Base-by-base conservation (phyloP, 2,888 invertebrate species). In the Yponomeuta cagnagella region DNA sequence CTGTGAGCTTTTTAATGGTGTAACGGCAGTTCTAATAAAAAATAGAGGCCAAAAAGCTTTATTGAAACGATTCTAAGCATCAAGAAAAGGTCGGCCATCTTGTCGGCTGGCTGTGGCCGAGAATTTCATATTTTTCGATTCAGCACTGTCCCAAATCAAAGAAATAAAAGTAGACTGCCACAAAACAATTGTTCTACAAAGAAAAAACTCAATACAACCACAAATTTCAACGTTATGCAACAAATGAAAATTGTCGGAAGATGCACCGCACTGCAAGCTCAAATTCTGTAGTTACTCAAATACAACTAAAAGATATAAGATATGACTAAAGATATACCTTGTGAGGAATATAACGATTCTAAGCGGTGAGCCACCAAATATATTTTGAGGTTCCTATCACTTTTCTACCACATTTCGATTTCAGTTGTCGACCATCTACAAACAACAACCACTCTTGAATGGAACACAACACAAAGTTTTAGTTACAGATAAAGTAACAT, bases 11-110 rank as follows among this genome's bases (percentile, higher is more conserved):
- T 23, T 48, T 43, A 43, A 68, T 48, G 23, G 43, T 48, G 43
- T 68, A n/a, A 68, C 43, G 67, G 71, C 71, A 43, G 72, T 71
- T 74, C 69, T 74, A 78, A 77, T 76, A 77, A 76, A 37, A 76
- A 66, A 71, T 71, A 72, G 33, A 65, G 30, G 10, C 52, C 65
- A 71, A 69, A 69, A 31, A 71, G 74, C 68, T 70, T 67, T 79
- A 82, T 76, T 77, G 78, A 81, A 85, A 83, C 82, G 84, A 83
- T 86, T 65, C 70, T 85, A 83, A 85, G 90, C 90, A 90, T 90
- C 89, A 92, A 90, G 87, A 91, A 89, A 89, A 88, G 88, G 91
- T 89, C 92, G 91, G 92, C 92, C 92, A 92, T 92, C 88, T 92
- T 92, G 92, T 90, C 85, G 90, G 88, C 89, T 90, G 79, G 90